Conservation (phyloP, 2,888 invertebrate genomes). For the Cryptus armator region DNA sequence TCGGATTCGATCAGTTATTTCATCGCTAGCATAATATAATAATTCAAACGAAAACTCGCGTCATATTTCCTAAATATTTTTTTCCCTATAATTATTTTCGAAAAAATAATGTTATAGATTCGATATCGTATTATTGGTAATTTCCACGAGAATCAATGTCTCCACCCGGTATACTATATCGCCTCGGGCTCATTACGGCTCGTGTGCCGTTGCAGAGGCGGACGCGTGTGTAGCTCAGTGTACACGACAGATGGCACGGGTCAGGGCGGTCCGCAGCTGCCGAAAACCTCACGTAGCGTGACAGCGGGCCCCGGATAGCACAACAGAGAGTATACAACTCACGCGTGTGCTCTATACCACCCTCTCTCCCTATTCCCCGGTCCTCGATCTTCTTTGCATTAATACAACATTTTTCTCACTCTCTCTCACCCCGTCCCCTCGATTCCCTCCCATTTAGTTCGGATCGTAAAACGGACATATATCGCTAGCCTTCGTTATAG, state of each 20-base stretch:
- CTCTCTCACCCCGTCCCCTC: not conserved
- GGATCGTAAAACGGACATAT: constrained; percentile 16
- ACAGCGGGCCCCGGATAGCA: constrained; percentile 56
- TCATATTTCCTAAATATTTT: no score
- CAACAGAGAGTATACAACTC: constrained; percentile 48
- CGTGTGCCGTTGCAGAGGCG: constrained; percentile 60
- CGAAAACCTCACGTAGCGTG: constrained; percentile 72
- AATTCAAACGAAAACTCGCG: no score
- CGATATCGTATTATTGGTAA: no score
- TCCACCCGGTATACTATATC: constrained; percentile 33
- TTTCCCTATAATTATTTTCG: no score
- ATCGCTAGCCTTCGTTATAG: constrained; percentile 9
- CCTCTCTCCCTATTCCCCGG: constrained; percentile 44
- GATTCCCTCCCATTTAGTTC: not conserved
- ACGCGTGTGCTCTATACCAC: constrained; percentile 40
- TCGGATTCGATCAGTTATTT: no score
- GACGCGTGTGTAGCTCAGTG: constrained; percentile 70
- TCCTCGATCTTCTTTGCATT: constrained; percentile 29
- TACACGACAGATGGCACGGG: constrained; percentile 79
- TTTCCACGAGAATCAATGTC: constrained; percentile 6
- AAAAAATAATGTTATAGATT: no score
- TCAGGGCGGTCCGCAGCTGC: constrained; percentile 78
- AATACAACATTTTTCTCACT: constrained; percentile 23
- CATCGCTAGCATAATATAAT: no score
- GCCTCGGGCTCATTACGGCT: constrained; percentile 60